Conservation (phyloP, 1,140 invertebrate species). For the Coelopa frigida region DNA sequence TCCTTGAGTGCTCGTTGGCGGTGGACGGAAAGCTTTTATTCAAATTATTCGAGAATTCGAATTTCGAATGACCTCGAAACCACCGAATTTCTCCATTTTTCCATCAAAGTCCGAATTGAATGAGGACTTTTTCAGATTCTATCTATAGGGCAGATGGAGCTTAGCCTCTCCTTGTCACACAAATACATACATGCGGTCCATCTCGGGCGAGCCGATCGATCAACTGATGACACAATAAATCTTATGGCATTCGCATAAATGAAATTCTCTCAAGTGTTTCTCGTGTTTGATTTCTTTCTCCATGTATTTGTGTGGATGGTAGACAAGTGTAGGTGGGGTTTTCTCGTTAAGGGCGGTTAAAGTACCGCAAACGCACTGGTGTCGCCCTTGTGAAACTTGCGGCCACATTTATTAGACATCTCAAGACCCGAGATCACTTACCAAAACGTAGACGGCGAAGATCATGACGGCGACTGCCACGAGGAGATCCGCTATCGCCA, state of each 20-base stretch:
- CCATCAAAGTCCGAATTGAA: not conserved
- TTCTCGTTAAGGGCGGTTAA: no score
- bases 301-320: not conserved
- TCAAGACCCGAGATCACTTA: constrained; percentile 50
- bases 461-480: constrained; percentile 97
- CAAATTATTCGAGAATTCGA: no score
- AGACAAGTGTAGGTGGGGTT: not conserved
- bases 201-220: not conserved
- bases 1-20: no score
- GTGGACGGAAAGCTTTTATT: no score
- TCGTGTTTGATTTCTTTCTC: not conserved
- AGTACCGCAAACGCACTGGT: no score
- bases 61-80: not conserved
- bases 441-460: constrained; percentile 94
- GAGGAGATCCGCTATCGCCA: constrained; percentile 94
- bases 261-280: not conserved
- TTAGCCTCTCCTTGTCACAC: no score
- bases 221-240: constrained; percentile 1
- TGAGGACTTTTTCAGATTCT: not conserved
- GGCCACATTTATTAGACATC: constrained; percentile 1
- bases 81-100: no score
- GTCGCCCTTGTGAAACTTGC: no score
- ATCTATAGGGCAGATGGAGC: no score
- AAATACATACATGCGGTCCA: not conserved
- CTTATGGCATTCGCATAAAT: constrained; percentile 7